These are phyloP conservation scores for Erebia ligea DNA, from an alignment of 2,888 invertebrate genomes.

Conservation along the genomic window DNA sequence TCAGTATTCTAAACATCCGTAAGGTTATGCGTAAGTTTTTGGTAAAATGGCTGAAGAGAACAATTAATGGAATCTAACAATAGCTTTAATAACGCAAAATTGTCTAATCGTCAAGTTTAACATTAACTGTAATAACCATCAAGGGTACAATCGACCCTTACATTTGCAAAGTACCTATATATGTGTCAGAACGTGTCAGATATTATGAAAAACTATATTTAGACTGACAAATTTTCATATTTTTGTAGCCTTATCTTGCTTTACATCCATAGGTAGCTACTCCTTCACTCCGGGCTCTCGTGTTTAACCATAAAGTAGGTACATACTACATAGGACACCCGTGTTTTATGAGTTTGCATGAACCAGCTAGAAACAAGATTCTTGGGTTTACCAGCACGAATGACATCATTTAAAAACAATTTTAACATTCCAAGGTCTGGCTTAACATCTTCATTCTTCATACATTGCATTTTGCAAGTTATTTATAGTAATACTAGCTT, in stretches of 20 bases:
- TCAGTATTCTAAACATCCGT: too few species aligned
- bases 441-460: slow-evolving; percentile 2
- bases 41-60: too few species aligned
- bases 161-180: neutral
- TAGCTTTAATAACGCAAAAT: too few species aligned
- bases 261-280: neutral
- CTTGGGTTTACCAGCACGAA: slow-evolving; percentile 22
- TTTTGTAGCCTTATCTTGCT: neutral
- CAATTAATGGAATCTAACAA: too few species aligned
- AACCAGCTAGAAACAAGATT: slow-evolving; percentile 35
- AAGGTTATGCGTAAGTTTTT: too few species aligned
- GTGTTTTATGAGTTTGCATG: slow-evolving; percentile 33
- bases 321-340: slow-evolving; percentile 10
- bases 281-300: slow-evolving; percentile 25
- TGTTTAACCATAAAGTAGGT: slow-evolving; percentile 27
- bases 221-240: neutral
- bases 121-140: too few species aligned
- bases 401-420: slow-evolving; percentile 31
- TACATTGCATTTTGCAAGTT: neutral
- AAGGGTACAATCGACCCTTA: neutral
- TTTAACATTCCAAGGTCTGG: slow-evolving; percentile 12
- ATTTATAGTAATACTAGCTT: neutral
- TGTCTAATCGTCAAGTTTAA: too few species aligned
- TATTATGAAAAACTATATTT: neutral
- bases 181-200: too few species aligned